phyloP scores from a whole-genome alignment of 2,888 invertebrate species.

The Galeopsomyia nigrocyanea region DNA sequence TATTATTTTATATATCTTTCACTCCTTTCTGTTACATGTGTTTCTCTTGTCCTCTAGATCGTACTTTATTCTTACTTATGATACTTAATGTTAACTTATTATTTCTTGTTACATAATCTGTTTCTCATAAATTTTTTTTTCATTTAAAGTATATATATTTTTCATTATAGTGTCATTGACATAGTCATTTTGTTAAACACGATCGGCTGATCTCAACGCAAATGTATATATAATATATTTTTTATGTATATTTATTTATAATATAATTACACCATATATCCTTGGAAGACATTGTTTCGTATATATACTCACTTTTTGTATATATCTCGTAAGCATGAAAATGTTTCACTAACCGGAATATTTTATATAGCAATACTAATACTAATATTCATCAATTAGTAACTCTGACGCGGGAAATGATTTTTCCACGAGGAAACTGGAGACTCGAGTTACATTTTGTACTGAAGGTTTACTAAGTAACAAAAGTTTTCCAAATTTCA shows the following conservation, averaged over 20 bases:
- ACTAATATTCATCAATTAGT: too few species aligned
- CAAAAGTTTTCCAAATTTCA: too few species aligned
- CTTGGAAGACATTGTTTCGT: constrained; percentile 60
- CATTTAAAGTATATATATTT: constrained; percentile 19
- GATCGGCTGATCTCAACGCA: constrained; percentile 33
- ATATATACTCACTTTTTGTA: constrained; percentile 55
- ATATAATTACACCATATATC: constrained; percentile 50
- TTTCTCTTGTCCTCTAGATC: neutral
- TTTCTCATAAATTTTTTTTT: constrained; percentile 38
- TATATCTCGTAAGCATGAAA: constrained; percentile 23
- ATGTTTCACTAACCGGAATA: constrained; percentile 10
- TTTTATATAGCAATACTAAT: too few species aligned
- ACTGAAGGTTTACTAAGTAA: too few species aligned
- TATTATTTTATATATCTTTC: neutral
- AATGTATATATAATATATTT: constrained; percentile 46
- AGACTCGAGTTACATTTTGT: too few species aligned
- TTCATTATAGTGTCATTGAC: constrained; percentile 34
- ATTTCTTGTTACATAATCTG: constrained; percentile 42
- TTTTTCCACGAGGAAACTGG: too few species aligned
- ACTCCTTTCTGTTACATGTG: neutral
- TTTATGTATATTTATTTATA: constrained; percentile 32
- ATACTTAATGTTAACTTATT: constrained; percentile 23
- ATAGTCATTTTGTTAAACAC: constrained; percentile 27
- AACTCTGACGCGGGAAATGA: too few species aligned
- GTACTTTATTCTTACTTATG: constrained; percentile 28